phyloP scores from a whole-genome alignment of 2,888 invertebrate species.

The Calephelis perditalis region DNA sequence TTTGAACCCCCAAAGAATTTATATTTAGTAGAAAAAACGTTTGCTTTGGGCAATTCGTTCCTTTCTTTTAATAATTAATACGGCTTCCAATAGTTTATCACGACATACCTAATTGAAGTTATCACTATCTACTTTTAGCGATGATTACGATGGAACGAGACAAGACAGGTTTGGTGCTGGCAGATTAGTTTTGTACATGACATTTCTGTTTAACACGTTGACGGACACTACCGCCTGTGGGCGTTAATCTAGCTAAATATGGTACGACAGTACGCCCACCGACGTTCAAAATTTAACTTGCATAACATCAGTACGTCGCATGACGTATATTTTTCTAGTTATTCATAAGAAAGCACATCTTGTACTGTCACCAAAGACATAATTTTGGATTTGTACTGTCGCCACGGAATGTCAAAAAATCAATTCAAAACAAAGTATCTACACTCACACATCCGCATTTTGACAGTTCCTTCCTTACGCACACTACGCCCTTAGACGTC shows the following conservation, averaged over 20 bases:
- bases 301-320: neutral
- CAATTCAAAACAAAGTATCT: too few species aligned
- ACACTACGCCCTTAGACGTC: constrained; percentile 13
- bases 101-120: too few species aligned
- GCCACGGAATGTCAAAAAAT: neutral
- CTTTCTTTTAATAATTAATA: too few species aligned
- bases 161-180: too few species aligned
- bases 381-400: constrained; percentile 1
- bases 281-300: neutral
- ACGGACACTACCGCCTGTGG: neutral
- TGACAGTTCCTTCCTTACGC: neutral
- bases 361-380: constrained; percentile 13
- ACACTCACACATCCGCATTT: constrained; percentile 1
- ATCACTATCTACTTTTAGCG: too few species aligned
- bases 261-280: neutral
- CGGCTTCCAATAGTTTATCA: too few species aligned
- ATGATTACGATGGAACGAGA: too few species aligned
- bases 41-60: too few species aligned
- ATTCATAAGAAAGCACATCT: neutral
- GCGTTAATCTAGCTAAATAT: neutral
- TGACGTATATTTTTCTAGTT: neutral
- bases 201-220: neutral
- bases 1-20: too few species aligned
- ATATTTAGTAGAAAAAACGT: too few species aligned
- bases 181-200: too few species aligned